Conservation (phyloP, 1,140 invertebrate species). For the Tetramorium simillimum region DNA sequence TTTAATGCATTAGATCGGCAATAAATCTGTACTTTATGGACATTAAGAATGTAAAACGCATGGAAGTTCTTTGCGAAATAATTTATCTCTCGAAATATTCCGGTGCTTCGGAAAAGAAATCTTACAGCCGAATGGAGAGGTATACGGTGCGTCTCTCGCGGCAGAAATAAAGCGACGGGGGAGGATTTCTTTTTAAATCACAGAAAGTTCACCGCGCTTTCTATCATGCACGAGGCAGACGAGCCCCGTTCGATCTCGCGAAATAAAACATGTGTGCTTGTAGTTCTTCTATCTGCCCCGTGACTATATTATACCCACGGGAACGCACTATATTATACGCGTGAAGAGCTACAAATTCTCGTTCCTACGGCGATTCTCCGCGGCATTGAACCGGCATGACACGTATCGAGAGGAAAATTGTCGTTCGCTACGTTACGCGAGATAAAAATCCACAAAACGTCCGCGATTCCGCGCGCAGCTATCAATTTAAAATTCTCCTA, state of each 20-base stretch:
- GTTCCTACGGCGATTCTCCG: conserved; percentile 20
- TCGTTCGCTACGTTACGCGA: conserved; percentile 34
- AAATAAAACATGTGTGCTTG: conserved; percentile 37
- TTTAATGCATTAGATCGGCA: neutral
- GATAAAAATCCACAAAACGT: conserved; percentile 42
- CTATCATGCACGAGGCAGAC: neutral
- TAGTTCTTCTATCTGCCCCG: neutral
- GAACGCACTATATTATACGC: conserved; percentile 23
- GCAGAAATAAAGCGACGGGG: conserved; percentile 24
- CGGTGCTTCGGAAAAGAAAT: conserved; percentile 14
- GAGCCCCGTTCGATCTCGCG: conserved; percentile 39
- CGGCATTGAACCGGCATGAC: neutral
- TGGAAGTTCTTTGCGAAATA: neutral
- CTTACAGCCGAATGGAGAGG: conserved; percentile 12
- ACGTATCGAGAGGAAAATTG: conserved; percentile 42
- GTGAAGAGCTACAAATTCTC: conserved; percentile 49
- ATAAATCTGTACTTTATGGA: conserved; percentile 2
- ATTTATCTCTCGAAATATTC: conserved; percentile 49
- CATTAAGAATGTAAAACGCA: neutral
- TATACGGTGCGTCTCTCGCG: neutral
- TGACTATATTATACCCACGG: conserved; percentile 17
- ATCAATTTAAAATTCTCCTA: conserved; percentile 50
- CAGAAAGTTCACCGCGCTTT: neutral
- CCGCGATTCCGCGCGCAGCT: neutral
- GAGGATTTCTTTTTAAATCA: conserved; percentile 35